Evolutionary conservation across 2,888 invertebrate species (phyloP), one percentile per base, ranked within the genome.

Genomic region (Amblyjoppa proteus): DNA sequence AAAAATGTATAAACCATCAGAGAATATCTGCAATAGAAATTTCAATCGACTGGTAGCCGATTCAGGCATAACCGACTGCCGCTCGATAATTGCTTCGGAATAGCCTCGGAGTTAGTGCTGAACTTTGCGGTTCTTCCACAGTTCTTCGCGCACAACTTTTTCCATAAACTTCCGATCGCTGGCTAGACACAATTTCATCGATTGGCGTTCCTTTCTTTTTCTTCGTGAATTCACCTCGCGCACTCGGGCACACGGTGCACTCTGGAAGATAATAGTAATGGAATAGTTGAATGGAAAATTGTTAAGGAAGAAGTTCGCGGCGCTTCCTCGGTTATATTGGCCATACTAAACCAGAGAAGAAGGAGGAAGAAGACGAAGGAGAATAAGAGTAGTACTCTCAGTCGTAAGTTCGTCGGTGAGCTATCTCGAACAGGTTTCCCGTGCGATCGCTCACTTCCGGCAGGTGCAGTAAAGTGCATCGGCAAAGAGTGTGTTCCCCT

Each of bases 371-470:
- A 20, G 51, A 25, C 45, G 7, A 13, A 56, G 58, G 45, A 41
- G 41, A 64, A 64, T 69, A 81, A 58, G 66, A 53, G 58, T 69
- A 74, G 74, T 25, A 74, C 68, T 81, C 74, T 51, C 70, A 69
- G 81, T 85, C 82, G 85, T 77, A 79, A 82, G 70, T 75, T 79
- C 78, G 81, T 82, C 66, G 61, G 74, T 82, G 34, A 79, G 73
- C 66, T 78, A 78, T 80, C 83, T 73, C 83, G 85, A 87, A 85
- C 87, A 87, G 87, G 87, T 87, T 87, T 79, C 75, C 80, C 41
- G 78, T 75, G 81, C 77, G 78, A 85, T 87, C 85, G 74, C 70
- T 87, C 87, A 80, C 83, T 87, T 87, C 87, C 87, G 87, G 87
- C 87, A 87, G 87, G 82, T 86, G 86, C 86, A 73, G 76, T 61